These are phyloP conservation scores for Palythoa caribaeorum DNA, from an alignment of 92 coral and sea anemone species.

Conservation along the genomic window DNA sequence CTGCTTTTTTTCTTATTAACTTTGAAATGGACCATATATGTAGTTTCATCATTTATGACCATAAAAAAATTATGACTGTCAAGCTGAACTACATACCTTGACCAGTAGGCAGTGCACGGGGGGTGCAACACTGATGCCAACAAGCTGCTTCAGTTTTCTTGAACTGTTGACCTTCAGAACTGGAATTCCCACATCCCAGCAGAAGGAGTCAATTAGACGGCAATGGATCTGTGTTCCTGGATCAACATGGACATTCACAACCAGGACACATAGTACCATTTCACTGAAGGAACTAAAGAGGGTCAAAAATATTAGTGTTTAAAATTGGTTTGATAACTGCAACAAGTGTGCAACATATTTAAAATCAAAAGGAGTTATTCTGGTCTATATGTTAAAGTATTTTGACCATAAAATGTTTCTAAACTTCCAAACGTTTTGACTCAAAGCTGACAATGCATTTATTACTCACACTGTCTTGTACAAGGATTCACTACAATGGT, in stretches of 20 bases:
- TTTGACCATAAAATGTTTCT: too few relatives aligned
- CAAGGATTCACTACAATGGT: not conserved
- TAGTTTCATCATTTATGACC: too few relatives aligned
- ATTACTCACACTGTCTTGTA: too few relatives aligned
- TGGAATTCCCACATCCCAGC: constrained; percentile 92
- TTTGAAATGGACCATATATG: not conserved
- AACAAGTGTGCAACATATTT: too few relatives aligned
- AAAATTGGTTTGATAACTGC: not conserved
- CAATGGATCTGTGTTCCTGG: constrained; percentile 90
- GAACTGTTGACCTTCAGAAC: constrained; percentile 77
- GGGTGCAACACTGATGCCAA: constrained; percentile 55
- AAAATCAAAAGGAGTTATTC: too few relatives aligned
- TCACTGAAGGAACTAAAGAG: constrained; percentile 57
- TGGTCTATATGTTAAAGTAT: too few relatives aligned
- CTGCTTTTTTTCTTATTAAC: too few relatives aligned
- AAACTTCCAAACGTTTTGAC: too few relatives aligned
- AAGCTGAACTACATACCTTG: constrained; percentile 59
- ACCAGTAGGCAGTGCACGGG: constrained; percentile 83
- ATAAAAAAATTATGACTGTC: not conserved
- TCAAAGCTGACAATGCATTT: too few relatives aligned
- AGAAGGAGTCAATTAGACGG: constrained; percentile 84
- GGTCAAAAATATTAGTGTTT: not conserved
- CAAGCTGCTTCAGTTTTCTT: constrained; percentile 68
- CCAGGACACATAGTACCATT: constrained; percentile 76
- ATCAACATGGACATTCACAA: constrained; percentile 75